Conservation (phyloP, 2,888 invertebrate genomes). For the Amphimallon solstitiale region DNA sequence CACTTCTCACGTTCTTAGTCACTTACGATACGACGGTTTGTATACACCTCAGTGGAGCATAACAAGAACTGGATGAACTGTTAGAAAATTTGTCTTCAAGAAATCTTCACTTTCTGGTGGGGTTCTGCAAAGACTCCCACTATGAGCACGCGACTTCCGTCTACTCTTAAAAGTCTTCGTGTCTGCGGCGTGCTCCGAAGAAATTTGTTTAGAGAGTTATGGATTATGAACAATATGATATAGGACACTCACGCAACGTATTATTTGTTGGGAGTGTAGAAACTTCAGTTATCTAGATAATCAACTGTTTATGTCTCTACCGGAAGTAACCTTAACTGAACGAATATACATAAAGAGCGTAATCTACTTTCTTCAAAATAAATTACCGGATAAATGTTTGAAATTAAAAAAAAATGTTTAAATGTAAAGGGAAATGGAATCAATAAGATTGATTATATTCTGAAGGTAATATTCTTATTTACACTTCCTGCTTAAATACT, state of each 20-base stretch:
- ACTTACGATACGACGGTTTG: conserved; percentile 2
- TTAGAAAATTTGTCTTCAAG: conserved; percentile 30
- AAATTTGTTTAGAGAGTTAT: conserved; percentile 11
- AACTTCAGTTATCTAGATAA: background rate
- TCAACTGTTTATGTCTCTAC: background rate
- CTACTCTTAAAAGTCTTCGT: background rate
- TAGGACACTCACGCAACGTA: background rate
- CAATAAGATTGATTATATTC: too few relatives aligned
- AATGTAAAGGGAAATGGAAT: too few relatives aligned
- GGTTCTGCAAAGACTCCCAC: conserved; percentile 34
- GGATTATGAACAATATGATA: conserved; percentile 1
- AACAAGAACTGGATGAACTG: conserved; percentile 44
- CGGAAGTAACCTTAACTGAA: background rate
- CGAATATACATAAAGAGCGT: too few relatives aligned
- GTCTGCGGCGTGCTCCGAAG: background rate
- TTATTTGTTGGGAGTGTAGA: background rate
- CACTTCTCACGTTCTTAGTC: conserved; percentile 17
- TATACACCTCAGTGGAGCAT: conserved; percentile 31
- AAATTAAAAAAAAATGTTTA: too few relatives aligned
- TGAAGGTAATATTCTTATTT: too few relatives aligned
- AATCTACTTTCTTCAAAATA: too few relatives aligned
- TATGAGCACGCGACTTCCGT: conserved; percentile 23
- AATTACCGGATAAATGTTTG: too few relatives aligned
- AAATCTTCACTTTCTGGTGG: conserved; percentile 37
- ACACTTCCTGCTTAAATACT: too few relatives aligned